These are phyloP conservation scores for Chrysodeixis includens DNA, from an alignment of 2,888 invertebrate species.

Conservation along the genomic window DNA sequence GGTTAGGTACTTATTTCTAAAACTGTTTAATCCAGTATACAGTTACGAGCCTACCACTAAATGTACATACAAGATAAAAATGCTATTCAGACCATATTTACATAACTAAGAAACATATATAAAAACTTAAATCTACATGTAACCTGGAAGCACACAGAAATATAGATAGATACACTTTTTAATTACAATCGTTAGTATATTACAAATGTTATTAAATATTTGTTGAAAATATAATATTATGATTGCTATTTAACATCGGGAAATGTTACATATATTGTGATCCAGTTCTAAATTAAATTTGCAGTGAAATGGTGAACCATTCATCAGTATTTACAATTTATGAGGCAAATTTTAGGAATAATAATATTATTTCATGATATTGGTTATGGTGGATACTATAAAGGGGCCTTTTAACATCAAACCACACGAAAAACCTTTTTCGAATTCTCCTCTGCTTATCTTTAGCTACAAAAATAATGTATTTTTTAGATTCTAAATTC, in stretches of 20 bases:
- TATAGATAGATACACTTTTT: slow-evolving; percentile 69
- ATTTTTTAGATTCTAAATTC: neutral
- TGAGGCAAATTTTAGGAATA: neutral
- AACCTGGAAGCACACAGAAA: slow-evolving; percentile 88
- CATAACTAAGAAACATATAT: slow-evolving; percentile 69
- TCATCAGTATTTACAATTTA: slow-evolving; percentile 37
- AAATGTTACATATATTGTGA: slow-evolving; percentile 18
- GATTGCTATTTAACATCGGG: slow-evolving; percentile 20
- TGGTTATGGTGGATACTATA: neutral
- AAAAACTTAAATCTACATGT: slow-evolving; percentile 71
- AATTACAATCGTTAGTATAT: slow-evolving; percentile 43
- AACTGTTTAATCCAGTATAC: slow-evolving; percentile 56
- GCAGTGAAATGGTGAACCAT: slow-evolving; percentile 11
- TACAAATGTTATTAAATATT: slow-evolving; percentile 37
- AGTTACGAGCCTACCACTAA: slow-evolving; percentile 55
- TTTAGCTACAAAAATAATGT: neutral
- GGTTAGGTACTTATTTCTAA: slow-evolving; percentile 45
- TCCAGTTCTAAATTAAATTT: slow-evolving; percentile 35
- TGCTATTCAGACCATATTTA: slow-evolving; percentile 84
- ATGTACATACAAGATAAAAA: slow-evolving; percentile 81
- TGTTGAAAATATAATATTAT: slow-evolving; percentile 21
- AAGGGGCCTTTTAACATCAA: neutral
- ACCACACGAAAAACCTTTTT: neutral
- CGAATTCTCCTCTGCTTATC: neutral
- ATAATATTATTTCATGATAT: slow-evolving; percentile 9